Conservation (phyloP, 2,113 vertebrate genomes). For the Notothenia rossii region DNA sequence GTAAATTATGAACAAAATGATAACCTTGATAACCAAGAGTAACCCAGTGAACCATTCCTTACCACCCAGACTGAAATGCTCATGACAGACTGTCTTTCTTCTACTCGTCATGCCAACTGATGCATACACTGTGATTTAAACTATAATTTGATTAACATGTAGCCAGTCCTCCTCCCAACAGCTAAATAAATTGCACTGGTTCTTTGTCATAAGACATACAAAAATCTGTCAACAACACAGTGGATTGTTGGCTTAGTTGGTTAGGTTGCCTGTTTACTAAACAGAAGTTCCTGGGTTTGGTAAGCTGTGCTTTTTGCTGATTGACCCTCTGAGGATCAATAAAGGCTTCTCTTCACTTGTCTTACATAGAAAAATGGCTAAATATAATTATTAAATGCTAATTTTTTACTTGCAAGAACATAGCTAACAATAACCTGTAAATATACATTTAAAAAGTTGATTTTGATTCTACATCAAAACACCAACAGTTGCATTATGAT, state of each 20-base stretch:
- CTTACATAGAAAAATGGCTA: too few species aligned
- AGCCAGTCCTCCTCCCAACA: background rate
- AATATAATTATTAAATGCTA: too few species aligned
- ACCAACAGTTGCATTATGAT: background rate
- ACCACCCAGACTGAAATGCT: slow-evolving; percentile 12
- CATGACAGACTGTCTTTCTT: slow-evolving; percentile 1
- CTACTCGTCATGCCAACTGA: slow-evolving; percentile 1
- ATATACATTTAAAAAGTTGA: background rate
- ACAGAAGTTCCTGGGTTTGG: too few species aligned
- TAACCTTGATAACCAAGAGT: slow-evolving; percentile 20
- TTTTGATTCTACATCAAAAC: background rate
- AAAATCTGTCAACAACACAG: background rate
- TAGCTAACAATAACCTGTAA: background rate
- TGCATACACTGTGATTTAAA: slow-evolving; percentile 16
- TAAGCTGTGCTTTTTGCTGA: too few species aligned
- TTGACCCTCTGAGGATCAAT: too few species aligned
- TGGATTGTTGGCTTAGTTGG: background rate
- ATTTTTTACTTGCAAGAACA: too few species aligned
- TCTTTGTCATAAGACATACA: background rate
- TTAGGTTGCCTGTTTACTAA: too few species aligned
- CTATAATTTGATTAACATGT: background rate
- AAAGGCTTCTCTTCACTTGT: too few species aligned
- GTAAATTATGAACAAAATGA: slow-evolving; percentile 52
- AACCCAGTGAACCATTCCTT: slow-evolving; percentile 5
- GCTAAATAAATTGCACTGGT: background rate